A percentile compares a stretch with the other conserved stretches of the same genome.
Conservation (phyloP, 2,888 invertebrate genomes). For the Tenthredo distinguenda region DNA sequence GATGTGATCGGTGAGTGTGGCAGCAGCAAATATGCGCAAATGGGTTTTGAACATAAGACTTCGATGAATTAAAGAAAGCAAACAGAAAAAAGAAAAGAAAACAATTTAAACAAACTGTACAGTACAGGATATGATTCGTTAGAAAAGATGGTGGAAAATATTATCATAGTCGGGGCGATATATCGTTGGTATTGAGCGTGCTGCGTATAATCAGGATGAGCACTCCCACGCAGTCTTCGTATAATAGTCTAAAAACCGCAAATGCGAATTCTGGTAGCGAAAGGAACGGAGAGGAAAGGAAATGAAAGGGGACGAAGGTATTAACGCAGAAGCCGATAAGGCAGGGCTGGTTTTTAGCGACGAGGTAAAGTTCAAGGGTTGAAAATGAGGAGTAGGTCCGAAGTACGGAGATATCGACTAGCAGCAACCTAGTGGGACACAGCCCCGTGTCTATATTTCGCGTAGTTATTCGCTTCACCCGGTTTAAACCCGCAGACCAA, state of each 20-base stretch:
- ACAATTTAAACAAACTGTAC: not conserved
- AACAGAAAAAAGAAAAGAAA: not conserved
- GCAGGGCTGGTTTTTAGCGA: constrained; percentile 12
- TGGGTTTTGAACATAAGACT: not conserved
- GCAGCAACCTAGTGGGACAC: not conserved
- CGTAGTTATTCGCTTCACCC: not conserved
- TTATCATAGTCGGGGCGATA: not conserved
- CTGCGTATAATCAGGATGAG: constrained; percentile 22
- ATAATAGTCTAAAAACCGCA: not conserved
- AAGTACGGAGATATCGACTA: constrained; percentile 3
- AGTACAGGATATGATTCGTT: not conserved
- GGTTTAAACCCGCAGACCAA: not conserved
- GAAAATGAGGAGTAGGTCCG: constrained; percentile 62
- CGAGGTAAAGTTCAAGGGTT: constrained; percentile 70
- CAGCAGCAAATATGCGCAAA: not conserved
- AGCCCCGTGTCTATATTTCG: no score
- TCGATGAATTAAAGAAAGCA: not conserved
- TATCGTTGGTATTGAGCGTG: constrained; percentile 46
- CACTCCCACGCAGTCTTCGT: not conserved
- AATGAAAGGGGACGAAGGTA: not conserved
- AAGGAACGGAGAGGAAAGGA: not conserved
- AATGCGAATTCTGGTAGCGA: not conserved
- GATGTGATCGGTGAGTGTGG: constrained; percentile 26
- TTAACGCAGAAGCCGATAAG: constrained; percentile 23
- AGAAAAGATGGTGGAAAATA: not conserved